Evolutionary conservation across 2,113 vertebrate species (phyloP).

Genomic region (Romanogobio albipinnatus): DNA sequence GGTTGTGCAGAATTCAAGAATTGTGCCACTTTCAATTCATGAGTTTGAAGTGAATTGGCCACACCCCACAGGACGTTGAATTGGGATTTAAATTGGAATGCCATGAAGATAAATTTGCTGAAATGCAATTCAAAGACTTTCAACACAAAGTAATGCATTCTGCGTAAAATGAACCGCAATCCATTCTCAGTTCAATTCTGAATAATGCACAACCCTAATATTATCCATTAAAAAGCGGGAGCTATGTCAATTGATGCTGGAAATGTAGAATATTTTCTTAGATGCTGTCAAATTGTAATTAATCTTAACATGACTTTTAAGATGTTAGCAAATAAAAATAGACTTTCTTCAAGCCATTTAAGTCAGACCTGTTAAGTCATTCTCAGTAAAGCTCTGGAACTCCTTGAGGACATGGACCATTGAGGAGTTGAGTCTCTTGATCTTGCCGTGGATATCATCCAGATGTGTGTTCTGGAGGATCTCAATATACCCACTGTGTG

Average conservation of each 20-base stretch:
- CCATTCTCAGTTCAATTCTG: neutral
- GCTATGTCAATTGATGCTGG: neutral
- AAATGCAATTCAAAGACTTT: constrained; percentile 10
- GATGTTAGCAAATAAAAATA: constrained; percentile 6
- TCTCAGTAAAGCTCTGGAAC: constrained; percentile 70
- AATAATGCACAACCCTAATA: neutral
- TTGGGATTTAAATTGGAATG: neutral
- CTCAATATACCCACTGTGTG: constrained; percentile 77
- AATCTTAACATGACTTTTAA: neutral
- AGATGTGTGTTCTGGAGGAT: constrained; percentile 79
- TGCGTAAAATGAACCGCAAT: neutral
- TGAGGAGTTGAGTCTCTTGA: constrained; percentile 84
- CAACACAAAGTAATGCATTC: neutral
- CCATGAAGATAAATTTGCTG: neutral
- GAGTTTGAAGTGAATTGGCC: neutral
- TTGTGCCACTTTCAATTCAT: too few species aligned
- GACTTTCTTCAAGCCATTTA: constrained; percentile 62
- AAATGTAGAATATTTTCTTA: neutral
- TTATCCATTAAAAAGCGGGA: neutral
- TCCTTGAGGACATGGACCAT: constrained; percentile 74
- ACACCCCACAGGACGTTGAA: neutral
- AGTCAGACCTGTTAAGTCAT: constrained; percentile 63
- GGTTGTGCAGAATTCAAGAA: neutral
- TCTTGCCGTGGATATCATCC: constrained; percentile 71
- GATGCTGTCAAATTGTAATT: neutral